Base-by-base conservation (phyloP, 92 coral and sea anemone genomes). In the Umimayanthus kanabou region DNA sequence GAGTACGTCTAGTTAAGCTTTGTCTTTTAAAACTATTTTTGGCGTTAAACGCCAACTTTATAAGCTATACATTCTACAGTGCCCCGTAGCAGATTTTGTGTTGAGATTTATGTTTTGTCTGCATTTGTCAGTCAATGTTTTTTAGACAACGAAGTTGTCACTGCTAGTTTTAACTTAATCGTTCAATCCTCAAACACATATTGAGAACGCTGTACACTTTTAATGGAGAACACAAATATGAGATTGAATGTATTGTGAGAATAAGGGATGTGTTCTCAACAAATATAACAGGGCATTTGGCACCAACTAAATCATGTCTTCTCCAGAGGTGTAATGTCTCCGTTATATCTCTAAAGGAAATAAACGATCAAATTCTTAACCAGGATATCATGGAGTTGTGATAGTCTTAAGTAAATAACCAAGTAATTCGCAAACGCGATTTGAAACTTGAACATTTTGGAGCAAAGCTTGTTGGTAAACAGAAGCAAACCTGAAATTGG, bases 41-140 rank as follows among this genome's bases (percentile, higher is more conserved):
- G 94, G 98, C 95, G 98, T 94, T 71, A 91, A 93, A 94, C 95
- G 95, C 94, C 94, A 89, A 73, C 79, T 87, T 84, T 43, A 77
- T 79, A 85, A 82, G 73, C 72, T 81, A 25, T 23, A 61, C 50
- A 81, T 58, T 58, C n/a, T 25, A 18, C 37, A 42, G 49, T 85
- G 88, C 39, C 42, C 89, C 73, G 25, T 77, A 22, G 42, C 88
- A 25, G 73, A 55, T 91, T 78, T 47, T 43, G 66, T 73, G 87
- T 73, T 45, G 77, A 73, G 23, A 18, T 83, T 70, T 70, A 70
- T 83, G 87, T 83, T 91, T 86, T 87, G 89, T 69, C 93, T 90
- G 79, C 83, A 16, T 80, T 73, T 89, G 82, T 85, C n/a, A 90
- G 65, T 57, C n/a, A 90, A 73, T 87, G 71, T 76, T 80, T 72